Evolutionary conservation across 2,888 invertebrate genomes (phyloP).

Genomic region (Campopleginae sp.): DNA sequence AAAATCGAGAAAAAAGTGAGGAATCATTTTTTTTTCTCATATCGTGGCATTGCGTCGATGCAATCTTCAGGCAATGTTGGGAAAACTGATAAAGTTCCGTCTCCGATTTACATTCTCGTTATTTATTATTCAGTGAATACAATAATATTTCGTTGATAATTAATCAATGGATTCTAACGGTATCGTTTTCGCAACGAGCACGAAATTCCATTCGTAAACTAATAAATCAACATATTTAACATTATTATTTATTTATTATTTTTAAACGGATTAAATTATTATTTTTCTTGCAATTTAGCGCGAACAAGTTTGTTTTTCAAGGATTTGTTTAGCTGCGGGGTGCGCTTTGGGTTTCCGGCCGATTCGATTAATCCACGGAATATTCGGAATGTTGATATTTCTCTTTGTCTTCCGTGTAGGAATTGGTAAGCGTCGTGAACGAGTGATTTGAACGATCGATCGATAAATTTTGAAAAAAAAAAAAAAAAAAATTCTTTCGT

Average conservation of each 20-base stretch:
- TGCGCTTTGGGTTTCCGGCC: slow-evolving; percentile 8
- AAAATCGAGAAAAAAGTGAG: too few species aligned
- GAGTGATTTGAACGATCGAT: neutral
- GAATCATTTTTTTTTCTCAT: too few species aligned
- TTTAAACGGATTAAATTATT: neutral
- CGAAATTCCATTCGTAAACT: neutral
- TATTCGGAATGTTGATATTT: neutral
- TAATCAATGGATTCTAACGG: neutral
- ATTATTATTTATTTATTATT: neutral
- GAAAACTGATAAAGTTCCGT: neutral
- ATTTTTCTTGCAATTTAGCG: neutral
- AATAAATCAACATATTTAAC: neutral
- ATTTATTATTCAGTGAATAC: slow-evolving; percentile 5
- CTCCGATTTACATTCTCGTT: neutral
- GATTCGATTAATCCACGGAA: neutral
- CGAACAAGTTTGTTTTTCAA: neutral
- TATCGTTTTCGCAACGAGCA: neutral
- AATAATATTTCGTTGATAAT: slow-evolving; percentile 23
- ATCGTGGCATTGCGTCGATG: too few species aligned
- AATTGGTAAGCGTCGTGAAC: slow-evolving; percentile 51
- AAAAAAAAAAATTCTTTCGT: too few species aligned
- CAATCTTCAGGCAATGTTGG: too few species aligned
- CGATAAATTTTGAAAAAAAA: neutral
- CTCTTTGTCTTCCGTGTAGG: neutral
- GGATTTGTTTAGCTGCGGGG: neutral